Evolutionary conservation across 2,797 vertebrate genomes (phyloP).

Genomic region (Eurystomus glaucurus): DNA sequence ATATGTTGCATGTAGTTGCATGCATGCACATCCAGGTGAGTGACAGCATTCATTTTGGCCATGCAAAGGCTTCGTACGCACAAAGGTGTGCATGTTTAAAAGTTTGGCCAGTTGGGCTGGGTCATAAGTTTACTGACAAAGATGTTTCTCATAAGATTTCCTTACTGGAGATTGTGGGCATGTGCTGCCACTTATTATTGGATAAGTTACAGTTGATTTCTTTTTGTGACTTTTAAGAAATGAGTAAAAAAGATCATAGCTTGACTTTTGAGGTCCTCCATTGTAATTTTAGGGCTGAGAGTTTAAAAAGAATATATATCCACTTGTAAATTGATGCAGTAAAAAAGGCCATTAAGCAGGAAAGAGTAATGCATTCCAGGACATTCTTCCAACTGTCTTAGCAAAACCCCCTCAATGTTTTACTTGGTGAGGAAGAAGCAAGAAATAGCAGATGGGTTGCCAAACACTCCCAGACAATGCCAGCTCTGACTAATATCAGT

Average conservation of each 20-base stretch:
- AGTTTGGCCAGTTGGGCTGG: not conserved
- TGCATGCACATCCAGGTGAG: not conserved
- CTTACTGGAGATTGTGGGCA: not conserved
- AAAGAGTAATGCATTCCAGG: slow-evolving; percentile 8
- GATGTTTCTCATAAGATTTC: not conserved
- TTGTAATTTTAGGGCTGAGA: not conserved
- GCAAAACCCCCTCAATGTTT: slow-evolving; percentile 32
- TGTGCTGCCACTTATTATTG: not conserved
- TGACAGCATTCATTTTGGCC: not conserved
- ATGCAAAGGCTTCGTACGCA: not conserved
- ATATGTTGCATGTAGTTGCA: not conserved
- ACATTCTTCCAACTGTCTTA: not conserved
- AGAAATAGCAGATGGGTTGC: slow-evolving; percentile 40
- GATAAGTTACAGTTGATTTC: not conserved
- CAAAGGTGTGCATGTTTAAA: not conserved
- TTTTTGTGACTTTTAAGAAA: not conserved
- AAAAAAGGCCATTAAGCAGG: not conserved
- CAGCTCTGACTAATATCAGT: slow-evolving; percentile 46
- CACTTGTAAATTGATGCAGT: not conserved
- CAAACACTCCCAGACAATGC: not conserved
- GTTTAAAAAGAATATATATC: not conserved
- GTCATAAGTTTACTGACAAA: not conserved
- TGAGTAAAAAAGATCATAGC: not conserved
- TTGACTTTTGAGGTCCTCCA: not conserved
- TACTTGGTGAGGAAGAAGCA: slow-evolving; percentile 18